A percentile compares a stretch with the other conserved stretches of the same genome.
Conservation (phyloP, 2,888 invertebrate species). For the Drosophila bunnanda region DNA sequence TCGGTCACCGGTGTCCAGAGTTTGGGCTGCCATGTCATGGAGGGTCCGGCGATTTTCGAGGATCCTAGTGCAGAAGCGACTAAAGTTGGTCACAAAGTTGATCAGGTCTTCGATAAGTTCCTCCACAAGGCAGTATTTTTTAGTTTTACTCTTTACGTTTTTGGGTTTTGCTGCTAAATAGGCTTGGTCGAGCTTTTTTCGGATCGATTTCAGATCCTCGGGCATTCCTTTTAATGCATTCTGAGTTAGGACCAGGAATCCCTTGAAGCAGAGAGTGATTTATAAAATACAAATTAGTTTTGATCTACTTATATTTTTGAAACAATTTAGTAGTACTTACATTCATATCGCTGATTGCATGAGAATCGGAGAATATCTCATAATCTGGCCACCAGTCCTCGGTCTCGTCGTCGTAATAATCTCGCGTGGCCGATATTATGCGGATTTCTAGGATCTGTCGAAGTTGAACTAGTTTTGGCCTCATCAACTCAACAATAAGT, state of each 20-base stretch:
- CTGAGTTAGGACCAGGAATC: constrained; percentile 18
- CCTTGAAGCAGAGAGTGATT: constrained; percentile 10
- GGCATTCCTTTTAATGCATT: constrained; percentile 24
- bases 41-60: constrained; percentile 25
- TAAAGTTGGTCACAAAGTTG: constrained; percentile 21
- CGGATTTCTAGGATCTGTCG: constrained; percentile 22
- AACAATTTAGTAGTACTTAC: constrained; percentile 19
- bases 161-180: constrained; percentile 9
- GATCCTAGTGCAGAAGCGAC: constrained; percentile 7
- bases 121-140: constrained; percentile 21
- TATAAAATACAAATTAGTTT: too few species aligned
- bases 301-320: neutral
- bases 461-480: constrained; percentile 32
- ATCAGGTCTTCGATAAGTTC: constrained; percentile 44
- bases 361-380: constrained; percentile 19
- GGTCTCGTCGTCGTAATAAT: neutral
- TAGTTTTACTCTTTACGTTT: neutral
- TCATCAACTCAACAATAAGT: constrained; percentile 42
- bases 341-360: constrained; percentile 56
- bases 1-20: constrained; percentile 25
- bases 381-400: constrained; percentile 60
- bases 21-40: constrained; percentile 2
- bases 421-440: constrained; percentile 23
- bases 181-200: constrained; percentile 14
- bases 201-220: constrained; percentile 22